phyloP scores from a whole-genome alignment of 92 coral and sea anemone genomes.

The Palythoa grandiflora region DNA sequence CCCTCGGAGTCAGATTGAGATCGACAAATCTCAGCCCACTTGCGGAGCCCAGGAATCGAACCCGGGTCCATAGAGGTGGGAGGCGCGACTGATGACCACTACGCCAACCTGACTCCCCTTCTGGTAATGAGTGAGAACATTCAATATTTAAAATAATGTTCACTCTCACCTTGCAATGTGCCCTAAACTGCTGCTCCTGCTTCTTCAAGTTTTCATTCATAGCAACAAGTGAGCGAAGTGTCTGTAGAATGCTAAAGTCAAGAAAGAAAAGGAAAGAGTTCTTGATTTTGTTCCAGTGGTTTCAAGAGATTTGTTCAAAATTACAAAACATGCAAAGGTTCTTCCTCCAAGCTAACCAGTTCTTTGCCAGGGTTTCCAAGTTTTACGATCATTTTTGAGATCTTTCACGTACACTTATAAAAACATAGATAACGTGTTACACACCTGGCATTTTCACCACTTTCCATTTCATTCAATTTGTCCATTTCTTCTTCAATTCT shows the following conservation, averaged over 20 bases:
- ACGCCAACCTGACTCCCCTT: no score
- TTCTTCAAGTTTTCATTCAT: slow-evolving; percentile 96
- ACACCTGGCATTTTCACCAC: slow-evolving; percentile 94
- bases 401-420: no score
- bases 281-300: background rate
- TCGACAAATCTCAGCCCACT: no score
- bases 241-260: slow-evolving; percentile 79
- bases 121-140: no score
- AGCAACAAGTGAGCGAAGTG: slow-evolving; percentile 93
- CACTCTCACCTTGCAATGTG: slow-evolving; percentile 93
- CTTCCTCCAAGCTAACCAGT: no score
- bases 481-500: slow-evolving; percentile 94
- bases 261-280: background rate
- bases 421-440: background rate
- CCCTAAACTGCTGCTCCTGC: slow-evolving; percentile 97
- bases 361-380: no score
- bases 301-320: background rate
- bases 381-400: no score
- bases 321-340: background rate
- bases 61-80: no score
- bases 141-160: no score
- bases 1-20: no score
- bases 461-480: slow-evolving; percentile 89
- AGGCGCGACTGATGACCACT: no score
- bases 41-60: no score